Conservation (phyloP, 2,888 invertebrate species). For the Ectemnius lituratus region DNA sequence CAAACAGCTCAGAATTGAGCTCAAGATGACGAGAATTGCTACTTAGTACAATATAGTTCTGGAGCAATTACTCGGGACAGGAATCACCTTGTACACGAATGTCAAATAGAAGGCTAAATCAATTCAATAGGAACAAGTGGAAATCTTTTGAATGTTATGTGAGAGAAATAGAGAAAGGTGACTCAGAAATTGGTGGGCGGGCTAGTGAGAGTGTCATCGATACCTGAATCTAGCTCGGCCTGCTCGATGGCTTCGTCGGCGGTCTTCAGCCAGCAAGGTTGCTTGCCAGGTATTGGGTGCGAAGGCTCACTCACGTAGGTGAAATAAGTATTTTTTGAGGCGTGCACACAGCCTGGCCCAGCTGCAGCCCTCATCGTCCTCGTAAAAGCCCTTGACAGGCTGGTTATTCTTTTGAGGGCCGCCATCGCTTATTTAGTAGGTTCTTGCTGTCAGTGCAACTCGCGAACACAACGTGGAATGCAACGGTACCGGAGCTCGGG, state of each 20-base stretch:
- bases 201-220: constrained; percentile 11
- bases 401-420: constrained; percentile 67
- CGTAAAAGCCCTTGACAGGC: constrained; percentile 64
- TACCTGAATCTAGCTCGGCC: constrained; percentile 87
- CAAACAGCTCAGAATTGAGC: too few species aligned
- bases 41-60: too few species aligned
- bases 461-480: constrained; percentile 28
- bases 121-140: too few species aligned
- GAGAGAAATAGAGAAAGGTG: too few species aligned
- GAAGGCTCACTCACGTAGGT: constrained; percentile 90
- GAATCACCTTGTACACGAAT: too few species aligned
- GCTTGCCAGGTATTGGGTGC: constrained; percentile 86
- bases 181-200: too few species aligned
- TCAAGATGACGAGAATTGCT: too few species aligned
- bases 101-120: too few species aligned
- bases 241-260: constrained; percentile 89
- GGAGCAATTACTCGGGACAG: too few species aligned
- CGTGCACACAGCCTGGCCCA: constrained; percentile 42
- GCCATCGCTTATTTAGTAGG: constrained; percentile 62
- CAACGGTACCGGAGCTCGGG: background rate
- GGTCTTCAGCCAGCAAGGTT: constrained; percentile 84
- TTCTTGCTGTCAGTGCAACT: constrained; percentile 23
- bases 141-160: too few species aligned
- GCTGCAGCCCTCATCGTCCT: constrained; percentile 56
- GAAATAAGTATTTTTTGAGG: constrained; percentile 75